Conservation (phyloP, 2,888 invertebrate species). For the Cheilosia urbana region DNA sequence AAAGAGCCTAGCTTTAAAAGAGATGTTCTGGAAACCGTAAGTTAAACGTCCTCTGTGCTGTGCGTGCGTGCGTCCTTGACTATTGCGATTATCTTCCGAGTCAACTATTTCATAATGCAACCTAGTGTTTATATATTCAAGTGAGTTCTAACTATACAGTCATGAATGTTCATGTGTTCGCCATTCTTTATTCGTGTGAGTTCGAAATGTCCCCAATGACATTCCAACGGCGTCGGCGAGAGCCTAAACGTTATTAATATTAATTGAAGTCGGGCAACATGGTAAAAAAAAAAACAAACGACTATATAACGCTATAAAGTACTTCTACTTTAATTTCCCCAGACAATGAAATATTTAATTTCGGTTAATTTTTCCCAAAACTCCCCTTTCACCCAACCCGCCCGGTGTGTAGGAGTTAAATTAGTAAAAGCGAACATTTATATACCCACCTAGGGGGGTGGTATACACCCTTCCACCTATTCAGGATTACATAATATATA, state of each 20-base stretch:
- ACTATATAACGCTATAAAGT: constrained; percentile 48
- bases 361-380: constrained; percentile 61
- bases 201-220: constrained; percentile 53
- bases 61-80: too few species aligned
- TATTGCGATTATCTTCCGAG: not conserved
- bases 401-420: constrained; percentile 34
- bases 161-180: not conserved
- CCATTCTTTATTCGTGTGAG: constrained; percentile 41
- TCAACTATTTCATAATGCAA: constrained; percentile 34
- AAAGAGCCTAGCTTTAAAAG: too few species aligned
- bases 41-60: too few species aligned
- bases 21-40: too few species aligned
- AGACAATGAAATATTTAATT: constrained; percentile 70
- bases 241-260: constrained; percentile 66
- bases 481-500: constrained; percentile 37
- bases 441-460: constrained; percentile 8
- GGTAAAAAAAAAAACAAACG: constrained; percentile 5
- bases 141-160: not conserved
- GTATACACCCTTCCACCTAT: constrained; percentile 11
- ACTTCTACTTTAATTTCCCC: constrained; percentile 72
- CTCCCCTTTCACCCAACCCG: not conserved
- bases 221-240: constrained; percentile 6
- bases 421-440: constrained; percentile 51
- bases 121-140: not conserved
- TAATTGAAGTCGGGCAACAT: constrained; percentile 59